Evolutionary conservation across 2,113 vertebrate genomes (phyloP).

Genomic region (Nymphicus hollandicus): DNA sequence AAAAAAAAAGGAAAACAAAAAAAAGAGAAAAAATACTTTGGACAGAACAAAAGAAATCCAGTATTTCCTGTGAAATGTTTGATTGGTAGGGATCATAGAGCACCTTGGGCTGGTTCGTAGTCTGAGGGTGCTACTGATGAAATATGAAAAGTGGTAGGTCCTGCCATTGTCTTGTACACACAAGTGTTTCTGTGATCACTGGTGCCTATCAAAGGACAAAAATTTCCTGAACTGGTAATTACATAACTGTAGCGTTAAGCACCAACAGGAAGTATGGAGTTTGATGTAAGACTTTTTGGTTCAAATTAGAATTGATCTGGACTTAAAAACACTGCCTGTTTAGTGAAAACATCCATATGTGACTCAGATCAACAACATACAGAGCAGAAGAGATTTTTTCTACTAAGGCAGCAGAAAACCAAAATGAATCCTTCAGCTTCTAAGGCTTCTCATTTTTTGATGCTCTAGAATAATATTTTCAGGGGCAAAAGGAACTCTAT

Average conservation of each 20-base stretch:
- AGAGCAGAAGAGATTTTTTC: background rate
- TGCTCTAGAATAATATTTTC: background rate
- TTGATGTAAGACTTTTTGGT: background rate
- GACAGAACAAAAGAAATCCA: background rate
- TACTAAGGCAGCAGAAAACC: background rate
- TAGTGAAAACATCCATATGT: background rate
- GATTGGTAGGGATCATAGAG: rapidly evolving
- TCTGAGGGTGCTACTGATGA: background rate
- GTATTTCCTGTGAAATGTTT: background rate
- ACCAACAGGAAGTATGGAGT: background rate
- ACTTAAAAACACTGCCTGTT: background rate
- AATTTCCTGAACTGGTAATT: background rate
- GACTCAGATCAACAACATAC: background rate
- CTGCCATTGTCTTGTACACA: background rate
- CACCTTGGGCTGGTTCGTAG: background rate
- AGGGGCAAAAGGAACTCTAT: rapidly evolving
- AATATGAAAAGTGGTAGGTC: background rate
- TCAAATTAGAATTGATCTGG: background rate
- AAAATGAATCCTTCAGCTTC: background rate
- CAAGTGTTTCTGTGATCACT: background rate
- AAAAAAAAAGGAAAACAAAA: background rate
- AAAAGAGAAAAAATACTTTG: background rate
- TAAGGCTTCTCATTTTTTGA: background rate
- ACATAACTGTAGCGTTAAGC: too few relatives aligned
- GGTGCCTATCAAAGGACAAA: background rate